phyloP scores from a whole-genome alignment of 2,113 vertebrate species.

The Suricata suricatta region DNA sequence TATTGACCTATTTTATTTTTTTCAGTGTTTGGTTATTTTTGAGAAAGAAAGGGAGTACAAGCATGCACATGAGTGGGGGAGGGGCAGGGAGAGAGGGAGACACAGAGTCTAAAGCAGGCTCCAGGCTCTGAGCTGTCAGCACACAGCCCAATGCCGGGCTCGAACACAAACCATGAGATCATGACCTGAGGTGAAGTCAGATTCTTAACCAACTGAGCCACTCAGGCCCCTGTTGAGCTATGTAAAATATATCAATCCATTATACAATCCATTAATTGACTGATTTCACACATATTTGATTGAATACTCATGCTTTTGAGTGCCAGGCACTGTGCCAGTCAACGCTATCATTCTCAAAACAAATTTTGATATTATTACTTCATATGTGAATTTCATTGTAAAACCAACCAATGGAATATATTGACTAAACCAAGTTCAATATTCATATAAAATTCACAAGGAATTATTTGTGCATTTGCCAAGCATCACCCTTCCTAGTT shows the following conservation, averaged over 20 bases:
- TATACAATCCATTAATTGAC: neutral
- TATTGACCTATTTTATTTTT: neutral
- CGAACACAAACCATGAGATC: too few species aligned
- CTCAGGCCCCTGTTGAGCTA: neutral
- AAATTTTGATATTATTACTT: neutral
- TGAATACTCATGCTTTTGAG: neutral
- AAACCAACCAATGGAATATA: neutral
- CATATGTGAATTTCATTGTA: neutral
- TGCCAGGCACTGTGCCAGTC: neutral
- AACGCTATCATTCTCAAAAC: neutral
- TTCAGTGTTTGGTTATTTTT: neutral
- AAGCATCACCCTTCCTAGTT: neutral
- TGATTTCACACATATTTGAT: neutral
- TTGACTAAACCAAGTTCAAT: neutral
- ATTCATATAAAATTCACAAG: neutral
- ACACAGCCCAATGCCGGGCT: fast-evolving
- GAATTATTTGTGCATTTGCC: neutral
- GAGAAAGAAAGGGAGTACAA: too few species aligned
- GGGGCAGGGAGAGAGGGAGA: too few species aligned
- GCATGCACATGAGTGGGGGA: too few species aligned
- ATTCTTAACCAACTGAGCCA: too few species aligned
- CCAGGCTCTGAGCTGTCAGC: too few species aligned
- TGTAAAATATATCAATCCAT: neutral
- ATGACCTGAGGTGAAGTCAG: too few species aligned
- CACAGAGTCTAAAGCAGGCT: too few species aligned